A percentile compares a stretch with the other conserved stretches of the same genome.
These are phyloP conservation scores for Eulemur macaco DNA, from an alignment of 2,113 vertebrate species.

Conservation along the genomic window DNA sequence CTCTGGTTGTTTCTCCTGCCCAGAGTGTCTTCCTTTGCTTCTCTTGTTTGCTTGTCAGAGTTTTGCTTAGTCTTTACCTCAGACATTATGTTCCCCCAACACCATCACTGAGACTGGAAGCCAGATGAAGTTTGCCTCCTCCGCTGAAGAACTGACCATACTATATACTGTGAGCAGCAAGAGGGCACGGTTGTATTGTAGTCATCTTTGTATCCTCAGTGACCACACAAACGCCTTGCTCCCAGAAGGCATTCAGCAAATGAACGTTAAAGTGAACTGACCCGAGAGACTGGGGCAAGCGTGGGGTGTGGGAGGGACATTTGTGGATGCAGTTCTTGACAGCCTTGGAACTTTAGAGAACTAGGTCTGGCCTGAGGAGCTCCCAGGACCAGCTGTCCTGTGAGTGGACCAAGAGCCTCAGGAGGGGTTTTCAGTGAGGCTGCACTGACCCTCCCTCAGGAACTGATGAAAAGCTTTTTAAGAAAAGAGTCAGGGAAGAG, in stretches of 20 bases:
- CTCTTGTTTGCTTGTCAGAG: background rate
- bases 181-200: background rate
- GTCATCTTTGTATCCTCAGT: background rate
- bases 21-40: background rate
- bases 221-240: background rate
- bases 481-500: background rate
- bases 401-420: background rate
- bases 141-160: background rate
- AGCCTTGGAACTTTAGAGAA: background rate
- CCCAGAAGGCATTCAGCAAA: background rate
- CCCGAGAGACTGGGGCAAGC: background rate
- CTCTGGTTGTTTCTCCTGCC: background rate
- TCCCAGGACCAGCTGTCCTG: background rate
- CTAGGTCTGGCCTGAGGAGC: background rate
- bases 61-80: background rate
- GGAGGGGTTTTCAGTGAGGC: background rate
- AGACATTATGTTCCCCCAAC: background rate
- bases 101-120: background rate
- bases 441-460: background rate
- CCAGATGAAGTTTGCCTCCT: background rate
- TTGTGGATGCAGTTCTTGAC: no score
- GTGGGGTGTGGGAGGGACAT: background rate
- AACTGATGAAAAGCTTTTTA: background rate
- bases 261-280: background rate
- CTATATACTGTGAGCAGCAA: background rate